A percentile compares a stretch with the other conserved stretches of the same genome.
Conservation (phyloP, 1,140 invertebrate species). For the Leptestheria dahalacensis region DNA sequence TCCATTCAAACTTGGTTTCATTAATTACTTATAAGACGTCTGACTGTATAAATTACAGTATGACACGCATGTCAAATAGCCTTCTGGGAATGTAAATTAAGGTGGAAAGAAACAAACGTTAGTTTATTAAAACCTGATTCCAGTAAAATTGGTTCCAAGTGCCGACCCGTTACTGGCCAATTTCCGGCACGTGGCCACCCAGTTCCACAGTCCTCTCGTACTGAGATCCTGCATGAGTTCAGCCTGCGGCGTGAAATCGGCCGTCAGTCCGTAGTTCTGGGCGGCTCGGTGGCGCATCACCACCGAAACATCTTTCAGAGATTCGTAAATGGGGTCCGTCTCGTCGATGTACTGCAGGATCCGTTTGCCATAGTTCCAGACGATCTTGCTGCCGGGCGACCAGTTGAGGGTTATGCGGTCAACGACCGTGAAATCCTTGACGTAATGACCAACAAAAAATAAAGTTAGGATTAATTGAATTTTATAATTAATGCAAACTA, state of each 20-base stretch:
- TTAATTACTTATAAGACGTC: too few relatives aligned
- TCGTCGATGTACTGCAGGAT: constrained; percentile 41
- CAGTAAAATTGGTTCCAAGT: background rate
- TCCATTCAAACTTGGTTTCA: too few relatives aligned
- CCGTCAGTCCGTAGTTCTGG: constrained; percentile 47
- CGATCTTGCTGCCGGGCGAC: constrained; percentile 48
- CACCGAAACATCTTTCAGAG: constrained; percentile 45
- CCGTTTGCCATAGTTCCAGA: constrained; percentile 56
- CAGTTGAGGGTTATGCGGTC: constrained; percentile 69
- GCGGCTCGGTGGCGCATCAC: constrained; percentile 53
- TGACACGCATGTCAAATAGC: too few relatives aligned
- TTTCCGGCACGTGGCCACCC: constrained; percentile 51
- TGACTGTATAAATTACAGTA: too few relatives aligned
- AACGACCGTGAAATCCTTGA: constrained; percentile 52
- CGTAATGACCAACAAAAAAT: constrained; percentile 6
- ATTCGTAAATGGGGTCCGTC: constrained; percentile 32
- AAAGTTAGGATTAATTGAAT: constrained; percentile 22
- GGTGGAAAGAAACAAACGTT: too few relatives aligned
- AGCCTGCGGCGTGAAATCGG: constrained; percentile 19
- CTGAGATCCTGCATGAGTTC: constrained; percentile 24
- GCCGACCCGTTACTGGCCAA: constrained; percentile 47
- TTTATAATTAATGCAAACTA: constrained; percentile 24
- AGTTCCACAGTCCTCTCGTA: constrained; percentile 53
- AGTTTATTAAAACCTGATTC: too few relatives aligned
- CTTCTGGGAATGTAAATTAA: too few relatives aligned